phyloP scores from a whole-genome alignment of 2,797 vertebrate species.

The Harpagifer antarcticus region DNA sequence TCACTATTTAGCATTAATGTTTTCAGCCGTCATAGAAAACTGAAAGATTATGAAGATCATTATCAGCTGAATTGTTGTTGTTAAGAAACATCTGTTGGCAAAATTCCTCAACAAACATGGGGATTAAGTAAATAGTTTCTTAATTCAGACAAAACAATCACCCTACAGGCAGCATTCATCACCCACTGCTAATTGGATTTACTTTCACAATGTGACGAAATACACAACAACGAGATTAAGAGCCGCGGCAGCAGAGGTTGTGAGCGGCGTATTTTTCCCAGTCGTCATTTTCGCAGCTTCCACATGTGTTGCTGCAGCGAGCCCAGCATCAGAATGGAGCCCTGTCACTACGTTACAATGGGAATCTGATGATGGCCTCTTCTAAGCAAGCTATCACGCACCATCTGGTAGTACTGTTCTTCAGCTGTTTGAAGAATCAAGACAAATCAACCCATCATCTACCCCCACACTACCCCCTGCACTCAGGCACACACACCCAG shows the following conservation, averaged over 20 bases:
- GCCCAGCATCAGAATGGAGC: slow-evolving; percentile 35
- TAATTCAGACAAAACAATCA: background rate
- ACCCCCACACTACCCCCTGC: slow-evolving; percentile 32
- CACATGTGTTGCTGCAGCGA: slow-evolving; percentile 56
- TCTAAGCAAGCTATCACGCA: slow-evolving; percentile 63
- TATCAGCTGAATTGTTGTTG: slow-evolving; percentile 20
- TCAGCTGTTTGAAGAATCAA: slow-evolving; percentile 74
- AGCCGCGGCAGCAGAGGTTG: background rate
- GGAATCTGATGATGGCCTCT: slow-evolving; percentile 72
- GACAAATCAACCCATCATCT: slow-evolving; percentile 70
- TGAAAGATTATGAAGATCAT: background rate
- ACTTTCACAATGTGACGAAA: slow-evolving; percentile 20
- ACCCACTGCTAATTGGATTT: background rate
- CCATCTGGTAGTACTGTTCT: slow-evolving; percentile 79
- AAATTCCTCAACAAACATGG: slow-evolving; percentile 17
- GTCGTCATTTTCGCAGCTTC: slow-evolving; percentile 20
- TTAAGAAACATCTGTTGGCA: slow-evolving; percentile 39
- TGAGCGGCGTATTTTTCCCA: slow-evolving; percentile 6
- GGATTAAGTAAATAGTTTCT: slow-evolving; percentile 1
- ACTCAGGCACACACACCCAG: slow-evolving; percentile 30
- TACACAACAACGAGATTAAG: background rate
- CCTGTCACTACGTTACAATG: slow-evolving; percentile 61
- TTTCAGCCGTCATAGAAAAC: background rate
- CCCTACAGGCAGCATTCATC: slow-evolving; percentile 11
- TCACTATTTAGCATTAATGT: background rate